A percentile compares a stretch with the other conserved stretches of the same genome.
Conservation (phyloP, 2,888 invertebrate genomes). For the Cryptophagus acutangulus region DNA sequence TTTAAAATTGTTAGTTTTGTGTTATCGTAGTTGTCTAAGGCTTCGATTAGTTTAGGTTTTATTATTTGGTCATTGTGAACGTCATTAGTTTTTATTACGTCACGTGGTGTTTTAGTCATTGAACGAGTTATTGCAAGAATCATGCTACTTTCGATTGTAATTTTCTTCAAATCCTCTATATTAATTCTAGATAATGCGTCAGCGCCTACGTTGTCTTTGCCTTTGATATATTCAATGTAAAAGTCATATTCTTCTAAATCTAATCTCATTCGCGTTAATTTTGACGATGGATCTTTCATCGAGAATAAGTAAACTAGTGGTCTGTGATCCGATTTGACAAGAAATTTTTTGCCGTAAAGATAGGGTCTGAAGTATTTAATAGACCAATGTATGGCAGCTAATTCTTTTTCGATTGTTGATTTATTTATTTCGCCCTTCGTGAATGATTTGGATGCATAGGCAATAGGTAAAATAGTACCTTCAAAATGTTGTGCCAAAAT, state of each 20-base stretch:
- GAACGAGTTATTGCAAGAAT: background rate
- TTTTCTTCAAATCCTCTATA: background rate
- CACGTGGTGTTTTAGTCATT: too few species aligned
- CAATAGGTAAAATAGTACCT: constrained; percentile 15
- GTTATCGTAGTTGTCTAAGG: too few species aligned
- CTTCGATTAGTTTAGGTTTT: background rate
- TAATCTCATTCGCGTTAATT: constrained; percentile 19
- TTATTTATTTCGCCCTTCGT: constrained; percentile 13
- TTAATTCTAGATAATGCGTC: constrained; percentile 11
- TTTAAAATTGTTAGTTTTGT: too few species aligned
- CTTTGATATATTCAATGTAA: constrained; percentile 7
- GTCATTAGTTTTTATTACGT: too few species aligned
- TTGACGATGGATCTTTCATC: constrained; percentile 19
- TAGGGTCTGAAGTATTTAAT: constrained; percentile 14
- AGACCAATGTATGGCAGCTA: constrained; percentile 10
- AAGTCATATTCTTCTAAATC: constrained; percentile 17
- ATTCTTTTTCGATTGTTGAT: constrained; percentile 13
- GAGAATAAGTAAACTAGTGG: constrained; percentile 19
- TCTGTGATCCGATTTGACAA: constrained; percentile 20
- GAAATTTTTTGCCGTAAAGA: constrained; percentile 13
- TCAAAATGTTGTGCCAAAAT: constrained; percentile 15
- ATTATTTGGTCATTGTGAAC: too few species aligned
- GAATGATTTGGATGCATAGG: constrained; percentile 17
- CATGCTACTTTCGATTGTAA: background rate
- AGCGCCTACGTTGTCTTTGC: constrained; percentile 12